Percentiles rank a stretch among this genome's conserved stretches.
These are phyloP conservation scores for Plecotus auritus DNA, from an alignment of 2,113 vertebrate species.

Conservation along the genomic window DNA sequence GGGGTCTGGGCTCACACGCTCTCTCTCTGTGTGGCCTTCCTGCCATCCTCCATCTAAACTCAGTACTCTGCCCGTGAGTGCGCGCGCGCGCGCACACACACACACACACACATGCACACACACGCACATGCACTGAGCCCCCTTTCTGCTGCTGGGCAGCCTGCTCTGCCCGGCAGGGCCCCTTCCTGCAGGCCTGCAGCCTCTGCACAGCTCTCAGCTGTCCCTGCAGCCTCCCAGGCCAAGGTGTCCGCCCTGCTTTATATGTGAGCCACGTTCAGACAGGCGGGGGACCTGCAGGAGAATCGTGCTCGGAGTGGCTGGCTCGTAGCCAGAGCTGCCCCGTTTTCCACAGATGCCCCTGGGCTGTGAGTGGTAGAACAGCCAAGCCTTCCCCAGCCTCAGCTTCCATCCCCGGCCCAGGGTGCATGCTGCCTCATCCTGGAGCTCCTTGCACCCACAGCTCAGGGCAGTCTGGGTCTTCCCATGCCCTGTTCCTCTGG, in stretches of 20 bases:
- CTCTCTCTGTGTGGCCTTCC: neutral
- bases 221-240: neutral
- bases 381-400: neutral
- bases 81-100: fast-evolving
- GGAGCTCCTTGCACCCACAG: neutral
- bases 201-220: neutral
- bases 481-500: neutral
- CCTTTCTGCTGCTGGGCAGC: neutral
- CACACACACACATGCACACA: no score
- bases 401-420: neutral
- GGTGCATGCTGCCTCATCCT: neutral
- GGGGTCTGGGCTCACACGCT: neutral
- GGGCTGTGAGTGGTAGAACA: neutral
- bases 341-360: neutral
- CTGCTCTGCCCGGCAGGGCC: neutral
- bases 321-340: neutral
- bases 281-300: neutral
- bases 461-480: neutral
- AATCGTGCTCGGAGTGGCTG: neutral
- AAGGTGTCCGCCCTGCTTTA: neutral
- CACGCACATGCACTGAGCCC: neutral
- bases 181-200: neutral
- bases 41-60: neutral
- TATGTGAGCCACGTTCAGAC: neutral
- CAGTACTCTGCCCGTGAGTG: no score